These are phyloP conservation scores for Hydropotes inermis DNA, from an alignment of 2,113 vertebrate species.

Conservation along the genomic window DNA sequence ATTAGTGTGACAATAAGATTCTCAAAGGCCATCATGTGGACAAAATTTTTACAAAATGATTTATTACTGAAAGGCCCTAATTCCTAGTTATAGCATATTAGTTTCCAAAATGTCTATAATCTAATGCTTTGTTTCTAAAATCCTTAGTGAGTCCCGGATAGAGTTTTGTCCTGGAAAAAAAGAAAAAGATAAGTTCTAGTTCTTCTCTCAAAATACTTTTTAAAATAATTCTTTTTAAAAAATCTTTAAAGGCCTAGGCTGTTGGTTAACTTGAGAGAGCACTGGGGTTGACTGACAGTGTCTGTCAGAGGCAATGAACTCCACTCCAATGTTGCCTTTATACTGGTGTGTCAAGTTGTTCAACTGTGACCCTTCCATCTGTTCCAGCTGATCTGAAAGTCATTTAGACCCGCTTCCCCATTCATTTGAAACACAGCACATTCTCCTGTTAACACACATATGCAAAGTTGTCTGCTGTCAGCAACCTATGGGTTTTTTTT, in stretches of 20 bases:
- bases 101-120: slow-evolving; percentile 32
- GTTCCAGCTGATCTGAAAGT: slow-evolving; percentile 94
- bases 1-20: background rate
- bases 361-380: slow-evolving; percentile 95
- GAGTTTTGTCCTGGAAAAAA: slow-evolving; percentile 58
- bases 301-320: slow-evolving; percentile 93
- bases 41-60: background rate
- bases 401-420: slow-evolving; percentile 86
- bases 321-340: slow-evolving; percentile 89
- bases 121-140: slow-evolving; percentile 66
- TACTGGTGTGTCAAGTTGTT: slow-evolving; percentile 91
- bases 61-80: background rate
- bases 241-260: slow-evolving; percentile 82
- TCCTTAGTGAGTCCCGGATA: background rate
- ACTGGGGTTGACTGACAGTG: slow-evolving; percentile 88
- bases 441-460: slow-evolving; percentile 89
- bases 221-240: slow-evolving; percentile 49
- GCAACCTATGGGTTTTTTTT: slow-evolving; percentile 69
- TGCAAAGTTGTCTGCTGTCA: slow-evolving; percentile 86
- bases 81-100: background rate
- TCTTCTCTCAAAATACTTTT: slow-evolving; percentile 76
- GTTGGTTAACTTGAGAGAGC: slow-evolving; percentile 81
- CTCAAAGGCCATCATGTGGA: background rate
- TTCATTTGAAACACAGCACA: slow-evolving; percentile 83
- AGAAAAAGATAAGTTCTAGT: slow-evolving; percentile 79